A percentile compares a stretch with the other conserved stretches of the same genome.
These are phyloP conservation scores for Lapara coniferarum DNA, from an alignment of 2,888 invertebrate species.

Conservation along the genomic window DNA sequence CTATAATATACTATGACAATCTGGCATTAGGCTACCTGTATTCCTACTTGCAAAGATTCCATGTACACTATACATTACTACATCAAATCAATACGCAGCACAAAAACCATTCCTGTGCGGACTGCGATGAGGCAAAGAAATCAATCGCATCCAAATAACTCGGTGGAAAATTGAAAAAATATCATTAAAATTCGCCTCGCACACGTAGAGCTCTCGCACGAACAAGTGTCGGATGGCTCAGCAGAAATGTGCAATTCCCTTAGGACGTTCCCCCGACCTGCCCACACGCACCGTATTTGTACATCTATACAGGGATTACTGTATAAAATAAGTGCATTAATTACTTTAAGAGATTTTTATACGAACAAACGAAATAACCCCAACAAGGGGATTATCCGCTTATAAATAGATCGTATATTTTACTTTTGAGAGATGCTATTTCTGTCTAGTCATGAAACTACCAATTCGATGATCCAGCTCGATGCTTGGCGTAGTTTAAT, in stretches of 20 bases:
- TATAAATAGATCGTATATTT: too few species aligned
- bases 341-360: neutral
- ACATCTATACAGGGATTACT: neutral
- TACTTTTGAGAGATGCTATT: too few species aligned
- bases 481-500: too few species aligned
- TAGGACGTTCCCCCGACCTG: neutral
- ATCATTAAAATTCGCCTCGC: conserved; percentile 2
- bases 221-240: conserved; percentile 8
- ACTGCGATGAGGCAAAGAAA: neutral
- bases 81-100: neutral
- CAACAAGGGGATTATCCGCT: too few species aligned
- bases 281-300: neutral
- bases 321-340: neutral
- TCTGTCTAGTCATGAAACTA: too few species aligned
- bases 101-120: neutral
- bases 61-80: too few species aligned
- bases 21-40: too few species aligned
- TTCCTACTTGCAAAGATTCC: too few species aligned
- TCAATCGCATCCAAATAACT: conserved; percentile 2
- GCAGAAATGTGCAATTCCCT: conserved; percentile 17
- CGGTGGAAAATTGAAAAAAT: conserved; percentile 3
- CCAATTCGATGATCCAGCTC: too few species aligned
- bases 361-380: neutral
- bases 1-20: too few species aligned
- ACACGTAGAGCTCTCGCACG: conserved; percentile 10